phyloP scores from a whole-genome alignment of 2,797 vertebrate species.

The Psittacula echo region DNA sequence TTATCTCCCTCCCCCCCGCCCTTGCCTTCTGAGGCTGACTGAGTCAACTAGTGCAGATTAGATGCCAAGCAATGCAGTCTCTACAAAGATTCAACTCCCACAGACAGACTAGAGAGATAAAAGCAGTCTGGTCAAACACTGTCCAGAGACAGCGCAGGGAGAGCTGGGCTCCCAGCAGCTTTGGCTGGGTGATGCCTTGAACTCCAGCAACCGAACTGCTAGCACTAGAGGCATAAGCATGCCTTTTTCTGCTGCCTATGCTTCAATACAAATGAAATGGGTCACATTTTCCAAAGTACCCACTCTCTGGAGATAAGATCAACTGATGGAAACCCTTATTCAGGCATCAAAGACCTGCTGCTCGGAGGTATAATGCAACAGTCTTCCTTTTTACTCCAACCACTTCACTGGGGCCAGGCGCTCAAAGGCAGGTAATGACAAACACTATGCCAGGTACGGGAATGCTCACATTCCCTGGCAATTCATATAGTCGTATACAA shows the following conservation, averaged over 20 bases:
- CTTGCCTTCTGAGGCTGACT: slow-evolving; percentile 46
- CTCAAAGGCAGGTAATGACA: background rate
- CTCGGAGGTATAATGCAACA: background rate
- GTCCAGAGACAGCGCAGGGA: slow-evolving; percentile 41
- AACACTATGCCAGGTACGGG: background rate
- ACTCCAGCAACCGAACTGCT: background rate
- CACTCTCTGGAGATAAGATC: background rate
- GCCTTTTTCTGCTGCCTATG: background rate
- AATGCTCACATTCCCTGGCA: background rate
- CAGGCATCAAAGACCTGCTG: background rate
- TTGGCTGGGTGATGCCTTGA: background rate
- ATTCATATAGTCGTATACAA: fast-evolving
- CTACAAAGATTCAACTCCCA: slow-evolving; percentile 52
- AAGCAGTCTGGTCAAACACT: slow-evolving; percentile 52
- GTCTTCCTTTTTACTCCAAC: background rate
- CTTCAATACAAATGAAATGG: background rate
- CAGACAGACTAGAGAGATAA: slow-evolving; percentile 55
- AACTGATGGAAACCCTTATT: background rate
- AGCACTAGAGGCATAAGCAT: background rate
- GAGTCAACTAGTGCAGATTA: slow-evolving; percentile 52
- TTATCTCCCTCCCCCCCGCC: slow-evolving; percentile 42
- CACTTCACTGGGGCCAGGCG: fast-evolving
- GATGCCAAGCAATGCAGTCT: slow-evolving; percentile 43
- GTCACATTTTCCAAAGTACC: background rate
- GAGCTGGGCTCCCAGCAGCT: background rate